Percentiles rank a stretch among this genome's conserved stretches.
Conservation (phyloP, 30 jellyfish, hydroid and myxozoan species). For the Catostylus mosaicus region DNA sequence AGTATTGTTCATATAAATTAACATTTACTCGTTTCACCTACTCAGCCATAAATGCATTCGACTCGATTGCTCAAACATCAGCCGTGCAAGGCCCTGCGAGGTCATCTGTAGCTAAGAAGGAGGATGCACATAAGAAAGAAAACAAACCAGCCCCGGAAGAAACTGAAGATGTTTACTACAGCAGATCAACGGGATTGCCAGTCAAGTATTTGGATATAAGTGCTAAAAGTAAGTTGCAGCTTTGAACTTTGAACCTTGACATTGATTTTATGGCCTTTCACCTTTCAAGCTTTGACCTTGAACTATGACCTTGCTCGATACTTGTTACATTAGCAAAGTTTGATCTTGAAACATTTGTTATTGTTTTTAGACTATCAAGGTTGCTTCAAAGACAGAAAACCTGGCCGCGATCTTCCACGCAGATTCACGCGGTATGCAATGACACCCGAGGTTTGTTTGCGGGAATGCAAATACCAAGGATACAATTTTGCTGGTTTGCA, state of each 20-base stretch:
- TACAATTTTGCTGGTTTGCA: slow-evolving; percentile 95
- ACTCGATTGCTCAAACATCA: not conserved
- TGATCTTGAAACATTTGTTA: too few relatives aligned
- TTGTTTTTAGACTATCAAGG: slow-evolving; percentile 78
- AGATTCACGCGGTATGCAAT: slow-evolving; percentile 89
- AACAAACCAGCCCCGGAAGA: slow-evolving; percentile 40
- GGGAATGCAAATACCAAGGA: slow-evolving; percentile 91
- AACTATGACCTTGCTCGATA: too few relatives aligned
- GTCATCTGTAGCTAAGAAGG: slow-evolving; percentile 50
- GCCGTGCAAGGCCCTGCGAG: slow-evolving; percentile 54
- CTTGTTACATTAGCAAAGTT: too few relatives aligned
- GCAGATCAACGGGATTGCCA: slow-evolving; percentile 39
- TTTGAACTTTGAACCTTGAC: not conserved
- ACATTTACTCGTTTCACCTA: not conserved
- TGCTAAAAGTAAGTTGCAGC: slow-evolving; percentile 46
- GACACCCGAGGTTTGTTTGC: slow-evolving; percentile 95
- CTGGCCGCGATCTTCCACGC: slow-evolving; percentile 91
- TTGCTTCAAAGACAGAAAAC: slow-evolving; percentile 84
- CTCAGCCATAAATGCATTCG: not conserved
- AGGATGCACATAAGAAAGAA: slow-evolving; percentile 21
- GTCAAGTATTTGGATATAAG: slow-evolving; percentile 32
- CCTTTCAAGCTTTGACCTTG: too few relatives aligned
- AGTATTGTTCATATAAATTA: not conserved
- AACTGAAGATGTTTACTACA: slow-evolving; percentile 50
- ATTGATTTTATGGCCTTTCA: not conserved